Conservation (phyloP, 2,797 vertebrate species). For the Cyclopterus lumpus region DNA sequence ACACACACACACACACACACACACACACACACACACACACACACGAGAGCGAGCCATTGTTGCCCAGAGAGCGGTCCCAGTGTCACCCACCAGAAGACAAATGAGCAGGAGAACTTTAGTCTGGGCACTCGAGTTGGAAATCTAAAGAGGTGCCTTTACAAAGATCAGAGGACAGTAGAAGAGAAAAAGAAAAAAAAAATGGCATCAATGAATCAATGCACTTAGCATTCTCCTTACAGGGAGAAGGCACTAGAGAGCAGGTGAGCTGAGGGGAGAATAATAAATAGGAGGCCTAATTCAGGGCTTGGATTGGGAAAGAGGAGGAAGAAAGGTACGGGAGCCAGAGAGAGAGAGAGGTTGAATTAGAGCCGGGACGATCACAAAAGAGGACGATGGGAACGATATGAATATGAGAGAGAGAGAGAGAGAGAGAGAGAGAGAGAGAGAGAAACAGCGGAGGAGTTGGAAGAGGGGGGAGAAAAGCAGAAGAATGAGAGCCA, state of each 20-base stretch:
- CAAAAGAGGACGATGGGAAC: conserved; percentile 23
- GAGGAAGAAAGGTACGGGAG: conserved; percentile 30
- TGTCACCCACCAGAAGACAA: conserved; percentile 13
- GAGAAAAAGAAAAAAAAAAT: conserved; percentile 17
- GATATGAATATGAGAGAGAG: no score
- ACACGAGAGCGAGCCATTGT: not conserved
- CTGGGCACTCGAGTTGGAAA: conserved; percentile 19
- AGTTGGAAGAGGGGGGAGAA: conserved; percentile 11
- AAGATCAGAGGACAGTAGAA: conserved; percentile 18
- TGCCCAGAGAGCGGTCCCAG: not conserved
- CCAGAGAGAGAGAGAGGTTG: conserved; percentile 25
- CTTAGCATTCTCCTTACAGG: conserved; percentile 48
- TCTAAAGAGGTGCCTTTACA: conserved; percentile 13
- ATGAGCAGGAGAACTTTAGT: conserved; percentile 5
- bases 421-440: no score
- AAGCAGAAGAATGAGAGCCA: conserved; percentile 31
- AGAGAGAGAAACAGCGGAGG: conserved; percentile 28
- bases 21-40: no score
- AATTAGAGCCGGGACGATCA: conserved; percentile 49
- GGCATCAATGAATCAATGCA: conserved; percentile 38
- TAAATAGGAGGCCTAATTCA: conserved; percentile 59
- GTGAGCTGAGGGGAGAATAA: conserved; percentile 50
- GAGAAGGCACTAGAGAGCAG: conserved; percentile 18
- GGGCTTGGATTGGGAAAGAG: conserved; percentile 37
- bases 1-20: no score